Evolutionary conservation across 2,797 vertebrate genomes (phyloP).

Genomic region (Rhynchotus rufescens): DNA sequence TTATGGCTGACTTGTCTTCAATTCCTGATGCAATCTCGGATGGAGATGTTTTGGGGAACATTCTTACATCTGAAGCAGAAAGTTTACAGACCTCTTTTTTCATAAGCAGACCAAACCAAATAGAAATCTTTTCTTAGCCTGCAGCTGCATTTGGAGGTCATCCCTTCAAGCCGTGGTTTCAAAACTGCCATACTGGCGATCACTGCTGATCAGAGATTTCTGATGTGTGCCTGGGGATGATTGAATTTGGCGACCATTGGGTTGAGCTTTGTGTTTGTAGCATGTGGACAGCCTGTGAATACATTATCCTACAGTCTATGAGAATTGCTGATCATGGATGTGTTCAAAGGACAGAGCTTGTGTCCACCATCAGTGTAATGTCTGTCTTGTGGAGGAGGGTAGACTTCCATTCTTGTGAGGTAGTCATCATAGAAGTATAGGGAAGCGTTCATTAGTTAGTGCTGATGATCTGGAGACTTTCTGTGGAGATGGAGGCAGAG

Average conservation of each 20-base stretch:
- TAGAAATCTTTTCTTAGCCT: not conserved
- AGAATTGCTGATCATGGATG: rapidly evolving
- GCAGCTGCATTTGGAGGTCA: not conserved
- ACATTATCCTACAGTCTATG: not conserved
- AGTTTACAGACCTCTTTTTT: too few species aligned
- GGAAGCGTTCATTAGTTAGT: not conserved
- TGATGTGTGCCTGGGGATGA: not conserved
- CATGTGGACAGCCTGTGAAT: not conserved
- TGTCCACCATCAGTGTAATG: not conserved
- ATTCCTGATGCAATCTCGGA: not conserved
- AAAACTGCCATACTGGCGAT: not conserved
- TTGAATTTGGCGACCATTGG: rapidly evolving
- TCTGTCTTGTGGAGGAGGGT: not conserved
- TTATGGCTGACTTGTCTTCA: not conserved
- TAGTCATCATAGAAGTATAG: not conserved
- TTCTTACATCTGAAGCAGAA: too few species aligned
- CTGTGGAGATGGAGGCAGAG: not conserved
- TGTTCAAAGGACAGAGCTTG: not conserved
- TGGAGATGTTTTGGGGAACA: not conserved
- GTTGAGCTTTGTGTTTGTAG: not conserved
- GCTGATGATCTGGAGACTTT: not conserved
- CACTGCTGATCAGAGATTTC: not conserved
- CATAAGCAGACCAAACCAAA: not conserved
- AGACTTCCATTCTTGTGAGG: not conserved
- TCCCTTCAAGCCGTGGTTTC: not conserved